phyloP scores from a whole-genome alignment of 2,888 invertebrate species.

The Ennomos fuscantarius region DNA sequence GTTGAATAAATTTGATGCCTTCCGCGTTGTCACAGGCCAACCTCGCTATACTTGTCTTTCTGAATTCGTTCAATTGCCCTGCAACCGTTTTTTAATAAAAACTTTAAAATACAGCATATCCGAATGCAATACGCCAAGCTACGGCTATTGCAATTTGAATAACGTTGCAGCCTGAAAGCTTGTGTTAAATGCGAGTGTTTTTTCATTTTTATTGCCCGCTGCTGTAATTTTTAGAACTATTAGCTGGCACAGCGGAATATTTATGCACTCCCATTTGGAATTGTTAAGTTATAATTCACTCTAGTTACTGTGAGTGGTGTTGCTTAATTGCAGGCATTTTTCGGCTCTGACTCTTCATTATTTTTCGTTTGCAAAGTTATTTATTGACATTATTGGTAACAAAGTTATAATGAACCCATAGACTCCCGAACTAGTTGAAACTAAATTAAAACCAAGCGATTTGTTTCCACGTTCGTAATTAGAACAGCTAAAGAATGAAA shows the following conservation, averaged over 20 bases:
- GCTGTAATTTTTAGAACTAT: conserved; percentile 29
- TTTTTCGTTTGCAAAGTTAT: too few species aligned
- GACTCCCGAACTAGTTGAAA: too few species aligned
- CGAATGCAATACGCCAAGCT: conserved; percentile 36
- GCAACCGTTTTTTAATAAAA: conserved; percentile 39
- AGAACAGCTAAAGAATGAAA: too few species aligned
- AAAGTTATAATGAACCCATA: too few species aligned
- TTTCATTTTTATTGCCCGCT: conserved; percentile 23
- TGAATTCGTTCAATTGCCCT: conserved; percentile 67
- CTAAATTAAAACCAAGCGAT: too few species aligned
- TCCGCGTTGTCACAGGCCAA: conserved; percentile 69
- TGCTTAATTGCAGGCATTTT: conserved; percentile 3
- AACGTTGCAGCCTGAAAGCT: conserved; percentile 35
- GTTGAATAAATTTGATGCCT: conserved; percentile 68
- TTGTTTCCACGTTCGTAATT: too few species aligned
- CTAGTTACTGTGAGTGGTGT: neutral
- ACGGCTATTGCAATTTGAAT: conserved; percentile 38
- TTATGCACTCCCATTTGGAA: conserved; percentile 8
- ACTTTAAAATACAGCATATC: conserved; percentile 30
- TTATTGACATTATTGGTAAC: too few species aligned
- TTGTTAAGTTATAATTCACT: neutral
- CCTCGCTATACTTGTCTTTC: conserved; percentile 68
- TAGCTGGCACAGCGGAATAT: conserved; percentile 13
- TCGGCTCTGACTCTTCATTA: too few species aligned
- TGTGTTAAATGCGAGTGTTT: conserved; percentile 29